A percentile compares a stretch with the other conserved stretches of the same genome.
phyloP scores from a whole-genome alignment of 2,113 vertebrate species.

The Grus americana region DNA sequence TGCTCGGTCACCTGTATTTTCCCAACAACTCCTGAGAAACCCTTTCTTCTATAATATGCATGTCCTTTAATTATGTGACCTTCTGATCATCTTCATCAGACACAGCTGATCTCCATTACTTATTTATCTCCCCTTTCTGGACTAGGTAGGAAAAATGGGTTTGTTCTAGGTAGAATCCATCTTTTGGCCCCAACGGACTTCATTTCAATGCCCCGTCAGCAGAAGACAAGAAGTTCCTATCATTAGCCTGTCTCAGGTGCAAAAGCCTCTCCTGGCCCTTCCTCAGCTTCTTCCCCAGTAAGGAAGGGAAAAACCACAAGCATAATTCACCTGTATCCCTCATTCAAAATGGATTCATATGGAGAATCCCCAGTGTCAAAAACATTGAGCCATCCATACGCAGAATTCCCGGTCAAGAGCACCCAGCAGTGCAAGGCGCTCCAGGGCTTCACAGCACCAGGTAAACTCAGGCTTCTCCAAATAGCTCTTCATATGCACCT shows the following conservation, averaged over 20 bases:
- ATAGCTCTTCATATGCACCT: neutral
- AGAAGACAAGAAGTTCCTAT: neutral
- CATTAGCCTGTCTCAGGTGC: neutral
- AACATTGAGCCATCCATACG: neutral
- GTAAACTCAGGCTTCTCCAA: neutral
- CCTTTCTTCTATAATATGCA: neutral
- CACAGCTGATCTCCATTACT: neutral
- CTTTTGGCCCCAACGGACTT: neutral
- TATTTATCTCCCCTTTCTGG: neutral
- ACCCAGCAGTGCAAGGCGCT: accelerated
- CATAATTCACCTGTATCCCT: neutral
- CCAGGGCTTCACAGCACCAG: neutral
- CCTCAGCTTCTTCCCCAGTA: neutral
- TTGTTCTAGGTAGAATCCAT: neutral
- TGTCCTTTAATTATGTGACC: neutral
- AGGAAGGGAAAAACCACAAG: neutral
- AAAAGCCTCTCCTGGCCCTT: neutral
- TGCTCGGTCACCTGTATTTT: neutral
- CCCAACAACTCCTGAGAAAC: neutral
- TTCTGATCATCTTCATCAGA: neutral
- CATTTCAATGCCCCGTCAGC: neutral
- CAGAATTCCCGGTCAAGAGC: neutral
- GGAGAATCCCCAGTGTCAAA: neutral
- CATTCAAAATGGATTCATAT: neutral
- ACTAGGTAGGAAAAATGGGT: neutral